Evolutionary conservation across 2,797 vertebrate genomes (phyloP).

Genomic region (Typhlichthys eigenmanni): DNA sequence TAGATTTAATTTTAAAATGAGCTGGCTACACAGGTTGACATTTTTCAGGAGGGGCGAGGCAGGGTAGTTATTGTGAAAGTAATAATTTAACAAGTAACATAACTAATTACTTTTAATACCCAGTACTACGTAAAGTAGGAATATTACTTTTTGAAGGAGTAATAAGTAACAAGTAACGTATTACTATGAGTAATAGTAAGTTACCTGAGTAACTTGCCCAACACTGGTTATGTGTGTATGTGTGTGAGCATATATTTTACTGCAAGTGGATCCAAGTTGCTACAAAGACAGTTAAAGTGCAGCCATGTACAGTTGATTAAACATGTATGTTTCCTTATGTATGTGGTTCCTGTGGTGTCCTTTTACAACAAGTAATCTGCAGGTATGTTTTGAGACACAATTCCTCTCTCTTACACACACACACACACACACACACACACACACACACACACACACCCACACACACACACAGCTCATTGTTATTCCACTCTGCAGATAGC

Average conservation of each 20-base stretch:
- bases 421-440: constrained; percentile 2
- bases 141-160: too few relatives aligned
- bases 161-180: too few relatives aligned
- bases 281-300: neutral
- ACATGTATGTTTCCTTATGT: neutral
- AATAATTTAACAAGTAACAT: too few relatives aligned
- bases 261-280: neutral
- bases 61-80: too few relatives aligned
- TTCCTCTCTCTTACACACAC: constrained; percentile 4
- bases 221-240: neutral
- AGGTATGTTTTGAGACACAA: constrained; percentile 22
- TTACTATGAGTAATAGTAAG: too few relatives aligned
- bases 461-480: constrained; percentile 40
- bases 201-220: too few relatives aligned
- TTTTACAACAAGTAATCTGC: constrained; percentile 12
- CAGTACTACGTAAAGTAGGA: too few relatives aligned
- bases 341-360: neutral
- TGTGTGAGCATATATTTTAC: neutral
- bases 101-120: too few relatives aligned
- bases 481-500: constrained; percentile 50
- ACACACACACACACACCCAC: constrained; percentile 1
- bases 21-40: too few relatives aligned
- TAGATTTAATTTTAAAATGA: too few relatives aligned
- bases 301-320: neutral
- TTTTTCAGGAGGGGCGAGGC: too few relatives aligned